Percentiles rank a stretch among this genome's conserved stretches.
phyloP scores from a whole-genome alignment of 2,113 vertebrate species.

The Psophia crepitans region DNA sequence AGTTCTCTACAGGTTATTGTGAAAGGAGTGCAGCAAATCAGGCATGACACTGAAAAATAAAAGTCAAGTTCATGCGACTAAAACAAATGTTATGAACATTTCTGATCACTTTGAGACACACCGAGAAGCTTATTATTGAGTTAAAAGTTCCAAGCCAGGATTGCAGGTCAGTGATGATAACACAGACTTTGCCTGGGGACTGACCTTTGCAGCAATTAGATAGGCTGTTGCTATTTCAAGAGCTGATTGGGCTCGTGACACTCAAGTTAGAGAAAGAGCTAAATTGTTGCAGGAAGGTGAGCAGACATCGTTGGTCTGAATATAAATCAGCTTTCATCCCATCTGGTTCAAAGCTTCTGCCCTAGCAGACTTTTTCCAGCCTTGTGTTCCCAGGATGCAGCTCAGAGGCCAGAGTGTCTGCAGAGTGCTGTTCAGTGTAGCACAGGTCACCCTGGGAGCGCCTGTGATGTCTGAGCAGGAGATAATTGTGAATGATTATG shows the following conservation, averaged over 20 bases:
- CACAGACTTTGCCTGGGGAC: neutral
- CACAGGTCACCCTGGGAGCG: neutral
- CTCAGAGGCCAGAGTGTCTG: neutral
- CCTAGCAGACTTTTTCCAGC: neutral
- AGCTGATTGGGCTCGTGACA: neutral
- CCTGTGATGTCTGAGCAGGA: neutral
- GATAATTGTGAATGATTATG: neutral
- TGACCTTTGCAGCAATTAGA: neutral
- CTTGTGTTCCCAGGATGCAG: neutral
- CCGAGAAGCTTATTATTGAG: neutral
- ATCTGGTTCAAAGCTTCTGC: neutral
- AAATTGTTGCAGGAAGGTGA: neutral
- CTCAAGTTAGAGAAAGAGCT: neutral
- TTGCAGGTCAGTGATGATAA: neutral
- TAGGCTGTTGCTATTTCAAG: neutral
- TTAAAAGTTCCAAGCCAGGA: neutral
- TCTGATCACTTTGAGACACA: neutral
- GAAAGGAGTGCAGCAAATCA: neutral
- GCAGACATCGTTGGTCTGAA: neutral
- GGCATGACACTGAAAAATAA: neutral
- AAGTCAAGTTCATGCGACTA: neutral
- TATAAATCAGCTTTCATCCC: neutral
- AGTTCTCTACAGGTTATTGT: neutral
- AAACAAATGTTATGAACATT: neutral
- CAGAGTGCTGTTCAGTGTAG: neutral